These are phyloP conservation scores for Trissolcus basalis DNA, from an alignment of 1,140 invertebrate species.

Conservation along the genomic window DNA sequence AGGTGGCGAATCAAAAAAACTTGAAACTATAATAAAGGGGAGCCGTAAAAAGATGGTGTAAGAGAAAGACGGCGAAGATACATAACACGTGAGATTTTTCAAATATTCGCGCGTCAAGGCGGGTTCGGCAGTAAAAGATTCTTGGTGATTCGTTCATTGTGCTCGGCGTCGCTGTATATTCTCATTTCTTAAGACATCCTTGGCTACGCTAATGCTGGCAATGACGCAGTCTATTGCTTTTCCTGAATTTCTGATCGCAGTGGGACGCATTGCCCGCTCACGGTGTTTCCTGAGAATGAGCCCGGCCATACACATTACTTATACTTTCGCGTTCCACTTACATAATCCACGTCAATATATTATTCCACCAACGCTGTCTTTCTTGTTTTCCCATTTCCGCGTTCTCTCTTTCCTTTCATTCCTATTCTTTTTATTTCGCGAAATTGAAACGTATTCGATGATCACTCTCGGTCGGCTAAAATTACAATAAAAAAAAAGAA, in stretches of 20 bases:
- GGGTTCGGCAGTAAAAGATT: neutral
- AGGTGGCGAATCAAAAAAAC: no score
- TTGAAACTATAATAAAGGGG: no score
- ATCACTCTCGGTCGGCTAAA: no score
- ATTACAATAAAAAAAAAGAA: no score
- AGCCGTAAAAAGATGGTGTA: no score
- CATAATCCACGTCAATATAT: constrained; percentile 56
- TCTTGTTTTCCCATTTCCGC: neutral
- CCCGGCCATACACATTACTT: constrained; percentile 47
- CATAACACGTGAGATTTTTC: no score
- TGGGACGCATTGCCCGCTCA: constrained; percentile 42
- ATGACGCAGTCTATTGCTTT: constrained; percentile 55
- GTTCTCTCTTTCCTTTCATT: constrained; percentile 4
- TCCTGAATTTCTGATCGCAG: constrained; percentile 54
- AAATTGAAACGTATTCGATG: constrained; percentile 8
- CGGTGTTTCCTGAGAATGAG: constrained; percentile 34
- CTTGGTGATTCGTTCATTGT: constrained; percentile 46
- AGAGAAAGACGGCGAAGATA: no score
- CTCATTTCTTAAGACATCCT: constrained; percentile 55
- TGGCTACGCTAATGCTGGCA: constrained; percentile 52
- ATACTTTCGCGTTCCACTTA: constrained; percentile 54
- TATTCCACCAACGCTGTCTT: constrained; percentile 13
- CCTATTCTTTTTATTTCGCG: neutral
- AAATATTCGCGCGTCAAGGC: no score
- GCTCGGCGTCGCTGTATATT: constrained; percentile 41